A percentile compares a stretch with the other conserved stretches of the same genome.
Conservation (phyloP, 2,113 vertebrate genomes). For the Sceloporus undulatus region DNA sequence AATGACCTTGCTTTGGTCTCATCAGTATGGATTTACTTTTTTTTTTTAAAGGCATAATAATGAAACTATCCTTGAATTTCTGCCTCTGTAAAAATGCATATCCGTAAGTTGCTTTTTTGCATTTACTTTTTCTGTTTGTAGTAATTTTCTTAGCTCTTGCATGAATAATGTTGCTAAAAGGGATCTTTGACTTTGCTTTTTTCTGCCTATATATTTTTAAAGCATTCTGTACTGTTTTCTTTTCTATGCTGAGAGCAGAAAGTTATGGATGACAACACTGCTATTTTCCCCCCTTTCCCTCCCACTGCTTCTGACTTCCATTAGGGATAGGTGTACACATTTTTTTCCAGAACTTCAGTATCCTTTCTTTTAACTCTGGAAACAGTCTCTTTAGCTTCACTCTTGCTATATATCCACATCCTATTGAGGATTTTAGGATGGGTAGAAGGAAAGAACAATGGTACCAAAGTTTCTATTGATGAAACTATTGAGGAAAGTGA, state of each 20-base stretch:
- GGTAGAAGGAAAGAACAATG: background rate
- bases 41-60: background rate
- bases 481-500: too few relatives aligned
- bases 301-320: too few relatives aligned
- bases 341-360: background rate
- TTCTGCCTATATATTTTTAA: background rate
- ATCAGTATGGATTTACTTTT: conserved; percentile 3
- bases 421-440: background rate
- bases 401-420: background rate
- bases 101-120: conserved; percentile 14
- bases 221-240: background rate
- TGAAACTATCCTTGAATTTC: conserved; percentile 19
- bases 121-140: conserved; percentile 18
- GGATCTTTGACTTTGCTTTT: conserved; percentile 1
- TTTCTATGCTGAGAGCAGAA: background rate
- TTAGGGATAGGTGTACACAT: too few relatives aligned
- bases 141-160: conserved; percentile 11
- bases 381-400: background rate
- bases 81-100: conserved; percentile 17
- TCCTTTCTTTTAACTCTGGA: background rate
- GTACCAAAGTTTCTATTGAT: too few relatives aligned
- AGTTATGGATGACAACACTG: background rate
- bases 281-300: too few relatives aligned
- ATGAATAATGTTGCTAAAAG: conserved; percentile 28
- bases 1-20: background rate